Percentiles rank a stretch among this genome's conserved stretches.
These are phyloP conservation scores for Bovichtus diacanthus DNA, from an alignment of 2,797 vertebrate genomes.

Conservation along the genomic window DNA sequence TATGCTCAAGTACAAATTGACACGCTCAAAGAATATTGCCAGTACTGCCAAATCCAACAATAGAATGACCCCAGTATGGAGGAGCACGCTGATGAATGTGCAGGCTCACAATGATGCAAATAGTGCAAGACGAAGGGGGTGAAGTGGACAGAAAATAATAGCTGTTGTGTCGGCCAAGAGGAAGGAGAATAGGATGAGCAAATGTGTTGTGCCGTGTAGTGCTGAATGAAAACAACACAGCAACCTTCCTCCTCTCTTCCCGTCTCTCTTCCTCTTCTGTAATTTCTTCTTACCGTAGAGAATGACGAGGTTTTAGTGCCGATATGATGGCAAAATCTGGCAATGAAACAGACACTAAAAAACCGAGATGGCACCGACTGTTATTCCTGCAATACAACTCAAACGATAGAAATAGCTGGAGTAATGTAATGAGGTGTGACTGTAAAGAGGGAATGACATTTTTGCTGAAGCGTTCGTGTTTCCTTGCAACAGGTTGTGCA, in stretches of 20 bases:
- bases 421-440: slow-evolving; percentile 31
- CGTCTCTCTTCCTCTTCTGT: background rate
- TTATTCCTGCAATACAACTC: slow-evolving; percentile 1
- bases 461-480: slow-evolving; percentile 15
- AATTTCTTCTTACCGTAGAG: background rate
- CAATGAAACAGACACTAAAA: slow-evolving; percentile 1
- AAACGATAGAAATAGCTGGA: background rate
- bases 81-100: background rate
- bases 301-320: background rate
- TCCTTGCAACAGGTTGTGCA: slow-evolving; percentile 15
- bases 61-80: slow-evolving; percentile 5
- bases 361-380: background rate
- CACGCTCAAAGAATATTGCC: background rate
- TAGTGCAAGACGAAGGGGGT: slow-evolving; percentile 19
- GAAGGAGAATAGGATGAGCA: background rate
- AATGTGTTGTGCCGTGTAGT: slow-evolving; percentile 1
- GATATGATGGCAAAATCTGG: background rate
- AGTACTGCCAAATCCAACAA: slow-evolving; percentile 1
- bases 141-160: slow-evolving; percentile 33
- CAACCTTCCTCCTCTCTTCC: background rate
- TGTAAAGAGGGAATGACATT: slow-evolving; percentile 15
- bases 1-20: background rate
- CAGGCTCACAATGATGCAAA: slow-evolving; percentile 16
- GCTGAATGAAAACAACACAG: slow-evolving; percentile 3
- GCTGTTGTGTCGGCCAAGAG: slow-evolving; percentile 11